A percentile compares a stretch with the other conserved stretches of the same genome.
Evolutionary conservation across 1,140 invertebrate genomes (phyloP).

Genomic region (Sitophilus oryzae): DNA sequence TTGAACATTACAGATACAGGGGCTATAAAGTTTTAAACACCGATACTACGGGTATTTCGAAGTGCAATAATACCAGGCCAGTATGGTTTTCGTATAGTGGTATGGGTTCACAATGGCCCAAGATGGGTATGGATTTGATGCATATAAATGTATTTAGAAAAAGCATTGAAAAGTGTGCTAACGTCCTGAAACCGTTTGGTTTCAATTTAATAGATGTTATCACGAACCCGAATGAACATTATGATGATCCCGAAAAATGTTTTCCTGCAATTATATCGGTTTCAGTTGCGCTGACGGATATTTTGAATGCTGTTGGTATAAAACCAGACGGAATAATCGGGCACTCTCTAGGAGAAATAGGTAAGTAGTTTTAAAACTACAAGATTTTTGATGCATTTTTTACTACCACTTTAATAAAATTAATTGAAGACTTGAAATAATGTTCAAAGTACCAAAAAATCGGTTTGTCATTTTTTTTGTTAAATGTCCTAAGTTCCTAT

Average conservation of each 20-base stretch:
- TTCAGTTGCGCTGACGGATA: constrained; percentile 83
- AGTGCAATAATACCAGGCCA: constrained; percentile 56
- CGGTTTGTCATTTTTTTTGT: no score
- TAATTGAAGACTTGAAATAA: no score
- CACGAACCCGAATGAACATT: neutral
- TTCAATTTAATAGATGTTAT: neutral
- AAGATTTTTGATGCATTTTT: neutral
- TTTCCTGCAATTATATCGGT: constrained; percentile 89
- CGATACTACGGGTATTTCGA: constrained; percentile 66
- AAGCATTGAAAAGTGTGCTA: constrained; percentile 50
- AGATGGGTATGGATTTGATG: constrained; percentile 84
- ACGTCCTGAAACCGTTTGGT: neutral
- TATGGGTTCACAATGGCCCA: constrained; percentile 94
- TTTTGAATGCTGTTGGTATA: constrained; percentile 68
- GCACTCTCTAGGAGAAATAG: constrained; percentile 83
- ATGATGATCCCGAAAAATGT: constrained; percentile 59
- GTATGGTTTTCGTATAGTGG: constrained; percentile 93
- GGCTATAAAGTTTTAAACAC: neutral
- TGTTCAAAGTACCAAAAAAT: no score
- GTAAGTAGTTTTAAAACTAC: constrained; percentile 8
- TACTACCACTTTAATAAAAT: no score
- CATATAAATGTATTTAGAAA: constrained; percentile 69
- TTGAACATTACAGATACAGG: constrained; percentile 52
- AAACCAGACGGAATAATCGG: constrained; percentile 86
- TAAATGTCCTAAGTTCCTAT: no score